Conservation (phyloP, 2,113 vertebrate species). For the Carassius auratus region DNA sequence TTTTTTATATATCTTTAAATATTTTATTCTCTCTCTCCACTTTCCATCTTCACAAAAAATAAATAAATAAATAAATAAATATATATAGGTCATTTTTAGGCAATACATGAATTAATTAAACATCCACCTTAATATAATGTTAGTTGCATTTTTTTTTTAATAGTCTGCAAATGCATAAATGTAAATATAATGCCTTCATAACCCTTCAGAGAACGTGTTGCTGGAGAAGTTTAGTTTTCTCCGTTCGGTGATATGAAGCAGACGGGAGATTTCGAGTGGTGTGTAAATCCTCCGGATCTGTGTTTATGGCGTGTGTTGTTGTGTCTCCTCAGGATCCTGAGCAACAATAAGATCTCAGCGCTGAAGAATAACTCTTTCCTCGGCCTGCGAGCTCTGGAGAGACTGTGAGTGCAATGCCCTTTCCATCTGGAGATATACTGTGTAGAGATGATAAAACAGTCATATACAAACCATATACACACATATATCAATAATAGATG, state of each 20-base stretch:
- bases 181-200: not conserved
- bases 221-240: not conserved
- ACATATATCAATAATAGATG: too few species aligned
- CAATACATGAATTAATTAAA: not conserved
- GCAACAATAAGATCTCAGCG: slow-evolving; percentile 85
- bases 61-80: too few species aligned
- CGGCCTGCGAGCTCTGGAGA: slow-evolving; percentile 80
- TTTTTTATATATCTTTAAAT: too few species aligned
- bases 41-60: too few species aligned
- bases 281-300: slow-evolving; percentile 18
- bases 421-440: not conserved
- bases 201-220: not conserved
- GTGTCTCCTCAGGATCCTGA: slow-evolving; percentile 79
- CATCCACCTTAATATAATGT: not conserved
- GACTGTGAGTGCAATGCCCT: slow-evolving; percentile 79
- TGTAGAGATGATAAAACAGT: not conserved
- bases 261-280: slow-evolving; percentile 7
- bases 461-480: not conserved
- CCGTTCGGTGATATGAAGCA: not conserved
- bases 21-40: not conserved
- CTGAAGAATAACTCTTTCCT: slow-evolving; percentile 84
- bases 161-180: not conserved
- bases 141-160: too few species aligned
- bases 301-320: slow-evolving; percentile 45
- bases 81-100: not conserved